Evolutionary conservation across 2,113 vertebrate species (phyloP).

Genomic region (Larimichthys crocea): DNA sequence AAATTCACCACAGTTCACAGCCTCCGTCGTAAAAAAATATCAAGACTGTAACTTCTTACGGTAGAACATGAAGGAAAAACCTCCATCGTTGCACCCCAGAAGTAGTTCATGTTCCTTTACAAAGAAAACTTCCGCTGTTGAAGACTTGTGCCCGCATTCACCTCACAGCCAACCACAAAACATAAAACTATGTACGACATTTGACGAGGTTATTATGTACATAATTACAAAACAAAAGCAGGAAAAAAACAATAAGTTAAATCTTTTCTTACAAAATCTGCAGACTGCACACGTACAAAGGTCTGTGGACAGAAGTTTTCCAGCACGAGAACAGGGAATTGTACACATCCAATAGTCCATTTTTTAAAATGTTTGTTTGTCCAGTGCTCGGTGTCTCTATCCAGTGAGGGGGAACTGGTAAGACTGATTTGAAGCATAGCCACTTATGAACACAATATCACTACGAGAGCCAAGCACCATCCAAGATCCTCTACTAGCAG

Average conservation of each 20-base stretch:
- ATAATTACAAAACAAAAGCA: constrained; percentile 76
- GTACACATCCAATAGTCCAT: constrained; percentile 61
- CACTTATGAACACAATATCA: constrained; percentile 27
- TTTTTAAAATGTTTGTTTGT: constrained; percentile 29
- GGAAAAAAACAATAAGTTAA: constrained; percentile 82
- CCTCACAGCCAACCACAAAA: constrained; percentile 50
- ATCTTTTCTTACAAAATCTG: constrained; percentile 78
- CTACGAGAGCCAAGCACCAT: constrained; percentile 68
- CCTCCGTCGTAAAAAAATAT: constrained; percentile 60
- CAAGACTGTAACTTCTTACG: constrained; percentile 41
- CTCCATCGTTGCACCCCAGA: constrained; percentile 33
- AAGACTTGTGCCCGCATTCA: constrained; percentile 54
- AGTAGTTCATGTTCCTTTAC: constrained; percentile 45
- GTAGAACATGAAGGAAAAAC: constrained; percentile 43
- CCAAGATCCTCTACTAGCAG: constrained; percentile 78
- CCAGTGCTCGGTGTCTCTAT: constrained; percentile 66
- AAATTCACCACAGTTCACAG: constrained; percentile 57
- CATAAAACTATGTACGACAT: constrained; percentile 52
- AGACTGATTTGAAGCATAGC: constrained; percentile 44
- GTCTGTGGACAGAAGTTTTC: constrained; percentile 46
- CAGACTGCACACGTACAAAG: constrained; percentile 57
- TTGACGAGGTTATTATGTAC: constrained; percentile 75
- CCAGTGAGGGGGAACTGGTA: constrained; percentile 45
- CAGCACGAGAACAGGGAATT: constrained; percentile 53
- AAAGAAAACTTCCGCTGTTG: constrained; percentile 36